Base-by-base conservation (phyloP, 2,113 vertebrate genomes). In the Etheostoma spectabile region DNA sequence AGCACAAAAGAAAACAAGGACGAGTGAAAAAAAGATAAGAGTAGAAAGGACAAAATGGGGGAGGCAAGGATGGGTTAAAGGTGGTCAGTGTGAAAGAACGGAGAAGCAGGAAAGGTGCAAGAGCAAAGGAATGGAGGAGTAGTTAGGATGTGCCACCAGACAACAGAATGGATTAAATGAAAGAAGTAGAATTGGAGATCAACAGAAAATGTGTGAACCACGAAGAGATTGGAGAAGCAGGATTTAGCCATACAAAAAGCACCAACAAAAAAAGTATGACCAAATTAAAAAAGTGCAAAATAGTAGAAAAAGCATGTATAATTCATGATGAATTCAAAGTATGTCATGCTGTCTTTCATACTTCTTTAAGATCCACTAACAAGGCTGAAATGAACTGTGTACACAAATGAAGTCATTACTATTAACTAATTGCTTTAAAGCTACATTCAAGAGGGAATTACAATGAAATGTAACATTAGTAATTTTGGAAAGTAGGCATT, bases 281-380 rank as follows among this genome's bases (percentile, higher is more conserved):
- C 24, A 73, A 74, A 85, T 48, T 8, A 60, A 79, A n/a, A 46
- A 72, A 65, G 57, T 16, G 19, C 21, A 11, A 59, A 79, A 80
- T 6, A 82, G 53, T 48, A 33, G 52, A 83, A 24, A 86, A 35
- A 88, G 45, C 49, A 88, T 82, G 66, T 59, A 86, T 79, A 83
- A 49, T 89, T 89, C 77, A 86, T 82, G 51, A 82, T 79, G 27
- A 79, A 59, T 13, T 15, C 33, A 73, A 73, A 56, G 53, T 63
- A 79, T 84, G 60, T 88, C 85, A 86, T 76, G 52, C 88, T 2
- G 62, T 71, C 84, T 78, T 84, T 83, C 88, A 92, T 71, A 60
- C 84, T 19, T 65, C 53, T 74, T 15, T 74, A 61, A 76, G 64
- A 33, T 16, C n/a, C 66, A 59, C 42, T 68, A 71, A 13, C 22